Percentiles rank a stretch among this genome's conserved stretches.
phyloP scores from a whole-genome alignment of 2,888 invertebrate species.

The Melipona beecheii region DNA sequence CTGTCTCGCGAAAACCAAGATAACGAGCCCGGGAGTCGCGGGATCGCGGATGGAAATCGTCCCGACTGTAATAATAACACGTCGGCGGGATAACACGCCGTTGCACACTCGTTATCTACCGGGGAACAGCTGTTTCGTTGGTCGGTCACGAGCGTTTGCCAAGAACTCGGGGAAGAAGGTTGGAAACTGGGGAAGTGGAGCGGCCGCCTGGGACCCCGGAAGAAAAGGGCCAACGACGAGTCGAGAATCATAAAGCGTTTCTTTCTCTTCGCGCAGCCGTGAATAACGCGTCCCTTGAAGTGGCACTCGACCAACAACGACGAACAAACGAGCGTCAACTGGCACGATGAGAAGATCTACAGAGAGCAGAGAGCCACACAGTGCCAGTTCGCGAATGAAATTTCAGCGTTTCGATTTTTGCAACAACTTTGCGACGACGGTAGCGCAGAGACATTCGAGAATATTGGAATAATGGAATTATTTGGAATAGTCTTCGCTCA shows the following conservation, averaged over 20 bases:
- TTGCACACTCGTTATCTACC: conserved; percentile 4
- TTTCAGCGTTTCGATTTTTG: no score
- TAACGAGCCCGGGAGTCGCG: not conserved
- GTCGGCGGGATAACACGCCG: not conserved
- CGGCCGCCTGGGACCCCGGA: conserved; percentile 54
- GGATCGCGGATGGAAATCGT: conserved; percentile 11
- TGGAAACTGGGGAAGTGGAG: conserved; percentile 62
- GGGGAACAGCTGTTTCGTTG: conserved; percentile 59
- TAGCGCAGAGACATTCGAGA: no score
- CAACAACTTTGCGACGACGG: no score
- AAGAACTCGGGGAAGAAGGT: conserved; percentile 58
- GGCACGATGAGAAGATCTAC: conserved; percentile 33
- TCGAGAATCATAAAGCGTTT: conserved; percentile 63
- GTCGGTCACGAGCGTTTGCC: conserved; percentile 57
- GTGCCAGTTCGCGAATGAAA: not conserved
- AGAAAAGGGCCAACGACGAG: conserved; percentile 52
- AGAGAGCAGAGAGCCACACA: conserved; percentile 3
- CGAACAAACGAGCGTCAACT: conserved; percentile 29
- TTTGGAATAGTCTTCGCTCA: no score
- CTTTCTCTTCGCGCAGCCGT: conserved; percentile 42
- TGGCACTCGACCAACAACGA: conserved; percentile 32
- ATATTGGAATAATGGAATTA: no score
- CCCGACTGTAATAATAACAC: conserved; percentile 34
- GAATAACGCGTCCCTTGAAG: conserved; percentile 55
- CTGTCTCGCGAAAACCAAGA: not conserved